Percentiles rank a stretch among this genome's conserved stretches.
phyloP scores from a whole-genome alignment of 2,113 vertebrate species.

The Rhabdomys dilectus region DNA sequence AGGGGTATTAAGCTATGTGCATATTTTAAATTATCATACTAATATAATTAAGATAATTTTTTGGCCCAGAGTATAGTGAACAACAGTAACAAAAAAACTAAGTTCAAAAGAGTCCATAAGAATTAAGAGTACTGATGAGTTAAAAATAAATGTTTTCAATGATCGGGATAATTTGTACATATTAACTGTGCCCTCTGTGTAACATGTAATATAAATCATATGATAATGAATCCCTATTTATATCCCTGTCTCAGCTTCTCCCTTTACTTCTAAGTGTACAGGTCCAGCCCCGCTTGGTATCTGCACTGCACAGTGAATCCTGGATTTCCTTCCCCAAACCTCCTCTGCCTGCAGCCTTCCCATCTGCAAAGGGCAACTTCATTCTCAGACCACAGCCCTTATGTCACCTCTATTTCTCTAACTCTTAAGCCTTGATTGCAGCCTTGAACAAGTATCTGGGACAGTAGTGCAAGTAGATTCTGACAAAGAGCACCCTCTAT shows the following conservation, averaged over 20 bases:
- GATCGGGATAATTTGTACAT: not conserved
- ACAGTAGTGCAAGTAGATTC: not conserved
- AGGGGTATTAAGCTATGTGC: not conserved
- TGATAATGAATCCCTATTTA: not conserved
- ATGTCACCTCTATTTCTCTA: not conserved
- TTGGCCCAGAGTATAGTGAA: not conserved
- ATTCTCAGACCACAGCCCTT: not conserved
- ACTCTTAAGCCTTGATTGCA: not conserved
- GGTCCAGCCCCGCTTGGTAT: not conserved
- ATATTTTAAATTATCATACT: conserved; percentile 27
- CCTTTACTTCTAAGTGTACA: not conserved
- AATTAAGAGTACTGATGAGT: not conserved
- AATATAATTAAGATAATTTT: conserved; percentile 8
- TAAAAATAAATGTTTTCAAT: not conserved
- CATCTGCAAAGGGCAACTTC: not conserved
- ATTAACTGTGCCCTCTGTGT: not conserved
- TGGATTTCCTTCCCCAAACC: not conserved
- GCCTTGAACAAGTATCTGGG: not conserved
- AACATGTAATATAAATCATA: not conserved
- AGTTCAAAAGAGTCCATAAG: not conserved
- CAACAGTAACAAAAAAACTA: conserved; percentile 27
- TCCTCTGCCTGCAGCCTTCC: not conserved
- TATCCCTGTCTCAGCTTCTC: not conserved
- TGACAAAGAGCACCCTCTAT: not conserved
- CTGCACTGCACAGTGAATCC: not conserved